A percentile compares a stretch with the other conserved stretches of the same genome.
These are phyloP conservation scores for Lycodopsis pacificus DNA, from an alignment of 2,797 vertebrate genomes.

Conservation along the genomic window DNA sequence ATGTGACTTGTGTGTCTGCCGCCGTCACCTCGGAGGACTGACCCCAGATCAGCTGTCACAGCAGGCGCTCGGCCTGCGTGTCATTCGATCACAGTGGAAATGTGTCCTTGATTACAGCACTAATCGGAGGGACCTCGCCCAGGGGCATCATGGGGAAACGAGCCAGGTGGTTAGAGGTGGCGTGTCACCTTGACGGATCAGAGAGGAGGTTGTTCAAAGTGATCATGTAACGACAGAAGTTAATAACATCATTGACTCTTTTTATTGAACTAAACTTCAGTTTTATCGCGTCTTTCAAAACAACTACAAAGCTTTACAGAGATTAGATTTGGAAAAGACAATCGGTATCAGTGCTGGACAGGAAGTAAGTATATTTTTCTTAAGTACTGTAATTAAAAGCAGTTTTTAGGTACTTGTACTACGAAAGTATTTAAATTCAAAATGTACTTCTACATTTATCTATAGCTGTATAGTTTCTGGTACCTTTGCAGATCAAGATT, in stretches of 20 bases:
- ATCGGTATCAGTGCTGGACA: no score
- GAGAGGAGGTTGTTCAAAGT: neutral
- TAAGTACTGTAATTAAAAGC: neutral
- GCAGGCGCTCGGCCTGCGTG: conserved; percentile 10
- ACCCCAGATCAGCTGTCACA: conserved; percentile 54
- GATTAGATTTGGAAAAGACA: neutral
- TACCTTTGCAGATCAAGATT: no score
- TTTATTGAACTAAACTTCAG: no score
- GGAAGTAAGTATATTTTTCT: no score
- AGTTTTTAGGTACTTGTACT: neutral
- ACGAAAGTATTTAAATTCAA: neutral
- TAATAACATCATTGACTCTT: neutral
- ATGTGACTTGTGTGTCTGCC: conserved; percentile 4
- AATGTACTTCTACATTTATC: neutral
- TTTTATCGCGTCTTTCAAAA: neutral
- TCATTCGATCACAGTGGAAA: conserved; percentile 71
- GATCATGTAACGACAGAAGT: neutral
- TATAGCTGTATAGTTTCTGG: neutral
- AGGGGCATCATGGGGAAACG: conserved; percentile 49
- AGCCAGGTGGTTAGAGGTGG: conserved; percentile 24
- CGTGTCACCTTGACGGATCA: conserved; percentile 56
- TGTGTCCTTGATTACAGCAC: conserved; percentile 59
- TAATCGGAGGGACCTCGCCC: conserved; percentile 48
- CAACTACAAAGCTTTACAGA: neutral
- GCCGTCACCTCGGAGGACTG: conserved; percentile 26